Conservation (phyloP, 2,797 vertebrate genomes). For the Nasua narica region DNA sequence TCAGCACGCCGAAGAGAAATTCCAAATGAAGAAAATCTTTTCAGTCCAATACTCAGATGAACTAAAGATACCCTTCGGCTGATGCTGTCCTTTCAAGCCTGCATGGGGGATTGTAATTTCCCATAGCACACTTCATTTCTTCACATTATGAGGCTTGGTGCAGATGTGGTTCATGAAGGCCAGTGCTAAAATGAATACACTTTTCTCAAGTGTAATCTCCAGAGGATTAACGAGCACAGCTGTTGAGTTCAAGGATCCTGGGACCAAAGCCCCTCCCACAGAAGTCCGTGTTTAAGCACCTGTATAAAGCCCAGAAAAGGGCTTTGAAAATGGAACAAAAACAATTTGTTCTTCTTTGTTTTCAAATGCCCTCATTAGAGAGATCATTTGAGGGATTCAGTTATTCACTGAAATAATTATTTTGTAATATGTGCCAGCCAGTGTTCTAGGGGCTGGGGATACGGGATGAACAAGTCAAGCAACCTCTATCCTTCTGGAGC, state of each 20-base stretch:
- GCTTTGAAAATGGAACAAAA: background rate
- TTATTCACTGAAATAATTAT: background rate
- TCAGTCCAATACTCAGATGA: background rate
- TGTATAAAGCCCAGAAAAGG: background rate
- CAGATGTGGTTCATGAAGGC: background rate
- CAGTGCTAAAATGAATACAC: background rate
- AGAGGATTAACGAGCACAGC: background rate
- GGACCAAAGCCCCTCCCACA: background rate
- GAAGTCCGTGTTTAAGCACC: background rate
- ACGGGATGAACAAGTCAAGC: background rate
- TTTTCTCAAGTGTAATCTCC: background rate
- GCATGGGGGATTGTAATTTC: background rate
- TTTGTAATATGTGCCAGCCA: background rate
- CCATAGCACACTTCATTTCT: background rate
- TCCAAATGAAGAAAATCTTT: background rate
- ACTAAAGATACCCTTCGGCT: background rate
- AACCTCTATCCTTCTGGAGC: background rate
- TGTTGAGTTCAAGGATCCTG: background rate
- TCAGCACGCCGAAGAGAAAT: slow-evolving; percentile 1
- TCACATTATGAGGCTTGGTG: background rate
- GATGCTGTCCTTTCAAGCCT: background rate
- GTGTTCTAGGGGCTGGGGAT: background rate
- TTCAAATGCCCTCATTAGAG: background rate
- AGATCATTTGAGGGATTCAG: background rate
- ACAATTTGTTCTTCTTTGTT: background rate